Base-by-base conservation (phyloP, 2,113 vertebrate genomes). In the Mola mola region DNA sequence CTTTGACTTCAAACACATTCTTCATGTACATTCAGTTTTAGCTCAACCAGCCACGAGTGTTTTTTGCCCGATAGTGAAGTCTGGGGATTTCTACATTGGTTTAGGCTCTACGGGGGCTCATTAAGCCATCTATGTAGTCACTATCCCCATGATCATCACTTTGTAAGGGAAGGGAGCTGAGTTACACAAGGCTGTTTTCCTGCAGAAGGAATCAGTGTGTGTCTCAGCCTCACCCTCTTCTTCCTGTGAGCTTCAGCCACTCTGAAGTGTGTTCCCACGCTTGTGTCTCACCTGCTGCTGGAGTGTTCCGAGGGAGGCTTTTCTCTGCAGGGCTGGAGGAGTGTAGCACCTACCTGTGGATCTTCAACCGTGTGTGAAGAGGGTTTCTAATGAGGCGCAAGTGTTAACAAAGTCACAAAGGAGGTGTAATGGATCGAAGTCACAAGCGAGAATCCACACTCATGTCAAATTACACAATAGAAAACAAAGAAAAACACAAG, bases 361-460 rank as follows among this genome's bases (percentile, higher is more conserved):
- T 16, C 25, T 42, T 8, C 4, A 28, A 9, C 43, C 8, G 40
- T 75, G 67, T 66, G 60, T 81, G 74, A 29, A 43, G 43, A 57
- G 76, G 64, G 37, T 46, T 43, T 15, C 6, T 83, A 84, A 87
- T 75, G 57, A 65, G 73, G 24, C 26, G 28, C 17, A 42, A 70
- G 71, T 46, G 12, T 28, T 79, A 76, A 86, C 82, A 71, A 80
- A 65, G 60, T 15, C 31, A 1, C 22, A 3, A 16, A 41, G 26
- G 37, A 11, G 3, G 5, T 9, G 11, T 33, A 10, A 33, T 5
- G 31, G 31, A 6, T 10, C 6, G 6, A 10, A 33, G 11, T 6
- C n/a, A n/a, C n/a, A n/a, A n/a, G n/a, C n/a, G n/a, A n/a, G n/a
- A n/a, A n/a, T n/a, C n/a, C n/a, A n/a, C n/a, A n/a, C n/a, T n/a